Base-by-base conservation (phyloP, 2,113 vertebrate genomes). In the Cepphus grylle region DNA sequence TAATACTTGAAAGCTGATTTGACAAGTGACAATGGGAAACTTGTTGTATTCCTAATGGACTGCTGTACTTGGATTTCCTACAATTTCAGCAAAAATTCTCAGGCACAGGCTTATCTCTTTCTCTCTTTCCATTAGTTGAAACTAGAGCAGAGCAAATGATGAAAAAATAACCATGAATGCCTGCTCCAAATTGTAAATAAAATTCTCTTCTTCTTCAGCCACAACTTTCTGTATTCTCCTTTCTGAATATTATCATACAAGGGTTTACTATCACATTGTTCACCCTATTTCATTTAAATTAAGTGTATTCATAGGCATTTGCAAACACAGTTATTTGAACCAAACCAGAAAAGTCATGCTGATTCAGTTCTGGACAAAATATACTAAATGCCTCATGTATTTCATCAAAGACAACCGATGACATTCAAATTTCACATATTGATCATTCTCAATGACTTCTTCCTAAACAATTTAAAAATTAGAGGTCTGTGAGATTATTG, bases 241-340 rank as follows among this genome's bases (percentile, higher is more conserved):
- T 62, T 49, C 29, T 76, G 45, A 81, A 1, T 56, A 63, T 69
- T 91, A 65, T 53, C 65, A 74, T 61, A 53, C 25, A 74, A 52
- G 16, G 12, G 3, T 74, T 91, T 91, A 32, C 50, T 47, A 67
- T 21, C 38, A 89, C 34, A 65, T 59, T 86, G 23, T 67, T 93
- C 27, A 27, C 72, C 49, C 26, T 47, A 67, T 52, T 90, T 96
- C 16, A 69, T 93, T 96, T 93, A 88, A 92, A 88, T 81, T 2
- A 95, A 90, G 36, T 71, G 29, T 83, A 88, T 94, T 86, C 47
- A 71, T 23, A 86, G 30, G 49, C 30, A 74, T 83, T 92, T 88
- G 42, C 86, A 71, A 90, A 78, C 20, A 88, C n/a, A 86, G 43
- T 83, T 96, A 95, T 88, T 90, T 93, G 67, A 88, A 93, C 38